These are phyloP conservation scores for Trichopria drosophilae DNA, from an alignment of 2,888 invertebrate genomes.

Conservation along the genomic window DNA sequence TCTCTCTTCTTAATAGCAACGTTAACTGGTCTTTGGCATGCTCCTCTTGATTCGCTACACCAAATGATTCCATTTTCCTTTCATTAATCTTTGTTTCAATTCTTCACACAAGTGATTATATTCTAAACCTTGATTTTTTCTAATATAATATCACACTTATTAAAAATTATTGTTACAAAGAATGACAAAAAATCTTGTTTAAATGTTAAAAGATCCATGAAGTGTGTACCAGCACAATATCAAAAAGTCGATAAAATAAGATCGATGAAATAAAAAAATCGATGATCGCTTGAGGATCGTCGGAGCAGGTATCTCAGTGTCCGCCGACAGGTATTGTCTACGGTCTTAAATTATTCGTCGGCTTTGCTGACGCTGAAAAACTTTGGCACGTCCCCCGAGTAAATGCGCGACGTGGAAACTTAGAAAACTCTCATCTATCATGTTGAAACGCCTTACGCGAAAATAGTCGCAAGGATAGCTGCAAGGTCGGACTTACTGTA, in stretches of 20 bases:
- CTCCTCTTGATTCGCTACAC: too few species aligned
- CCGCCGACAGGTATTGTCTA: slow-evolving; percentile 40
- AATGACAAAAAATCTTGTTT: not conserved
- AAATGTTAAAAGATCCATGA: not conserved
- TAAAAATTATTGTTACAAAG: not conserved
- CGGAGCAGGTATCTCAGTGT: not conserved
- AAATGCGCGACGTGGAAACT: slow-evolving; percentile 45
- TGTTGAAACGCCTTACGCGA: slow-evolving; percentile 52
- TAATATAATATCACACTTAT: slow-evolving; percentile 1
- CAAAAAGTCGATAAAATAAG: too few species aligned
- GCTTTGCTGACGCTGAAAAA: slow-evolving; percentile 30
- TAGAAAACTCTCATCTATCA: slow-evolving; percentile 54
- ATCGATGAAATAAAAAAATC: too few species aligned
- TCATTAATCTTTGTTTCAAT: too few species aligned
- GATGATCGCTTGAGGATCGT: not conserved
- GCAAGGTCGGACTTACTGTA: slow-evolving; percentile 28
- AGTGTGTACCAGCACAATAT: too few species aligned
- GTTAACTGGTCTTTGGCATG: too few species aligned
- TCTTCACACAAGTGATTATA: too few species aligned
- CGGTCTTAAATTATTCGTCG: slow-evolving; percentile 47
- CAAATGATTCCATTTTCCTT: too few species aligned
- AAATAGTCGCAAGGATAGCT: slow-evolving; percentile 54
- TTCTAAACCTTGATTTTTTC: too few species aligned
- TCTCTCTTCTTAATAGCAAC: too few species aligned
- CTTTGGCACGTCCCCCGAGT: slow-evolving; percentile 41